A percentile compares a stretch with the other conserved stretches of the same genome.
Evolutionary conservation across 35 echinoderm and acorn worm species (phyloP).

Genomic region (Stichopus chloronotus): DNA sequence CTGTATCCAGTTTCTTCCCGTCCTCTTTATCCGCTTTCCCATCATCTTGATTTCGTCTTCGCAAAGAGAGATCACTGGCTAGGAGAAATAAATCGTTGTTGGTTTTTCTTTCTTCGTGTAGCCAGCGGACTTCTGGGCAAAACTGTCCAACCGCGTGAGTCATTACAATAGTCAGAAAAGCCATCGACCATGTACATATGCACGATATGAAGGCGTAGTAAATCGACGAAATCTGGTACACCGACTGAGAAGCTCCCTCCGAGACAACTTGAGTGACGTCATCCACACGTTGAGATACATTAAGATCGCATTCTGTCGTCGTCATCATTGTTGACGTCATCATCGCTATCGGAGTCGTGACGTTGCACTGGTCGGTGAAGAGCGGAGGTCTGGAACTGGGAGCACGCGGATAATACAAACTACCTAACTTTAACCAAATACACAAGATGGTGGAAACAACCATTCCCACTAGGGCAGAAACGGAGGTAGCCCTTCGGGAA

Average conservation of each 20-base stretch:
- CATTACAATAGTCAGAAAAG: background rate
- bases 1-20: too few species aligned
- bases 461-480: background rate
- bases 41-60: too few species aligned
- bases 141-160: background rate
- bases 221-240: background rate
- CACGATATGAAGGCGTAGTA: background rate
- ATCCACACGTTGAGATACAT: background rate
- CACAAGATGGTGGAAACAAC: background rate
- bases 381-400: background rate
- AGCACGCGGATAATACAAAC: background rate
- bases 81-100: background rate
- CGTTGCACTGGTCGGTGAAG: background rate
- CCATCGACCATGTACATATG: background rate
- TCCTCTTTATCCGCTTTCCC: too few species aligned
- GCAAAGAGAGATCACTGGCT: too few species aligned
- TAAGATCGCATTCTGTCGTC: too few species aligned
- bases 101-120: background rate
- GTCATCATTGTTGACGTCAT: background rate
- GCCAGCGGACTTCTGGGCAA: background rate
- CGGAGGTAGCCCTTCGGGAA: background rate
- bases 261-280: background rate
- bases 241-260: background rate
- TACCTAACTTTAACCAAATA: slow-evolving; percentile 20
- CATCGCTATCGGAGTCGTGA: background rate